Conservation (phyloP, 2,113 vertebrate genomes). For the Ailuropoda melanoleuca region DNA sequence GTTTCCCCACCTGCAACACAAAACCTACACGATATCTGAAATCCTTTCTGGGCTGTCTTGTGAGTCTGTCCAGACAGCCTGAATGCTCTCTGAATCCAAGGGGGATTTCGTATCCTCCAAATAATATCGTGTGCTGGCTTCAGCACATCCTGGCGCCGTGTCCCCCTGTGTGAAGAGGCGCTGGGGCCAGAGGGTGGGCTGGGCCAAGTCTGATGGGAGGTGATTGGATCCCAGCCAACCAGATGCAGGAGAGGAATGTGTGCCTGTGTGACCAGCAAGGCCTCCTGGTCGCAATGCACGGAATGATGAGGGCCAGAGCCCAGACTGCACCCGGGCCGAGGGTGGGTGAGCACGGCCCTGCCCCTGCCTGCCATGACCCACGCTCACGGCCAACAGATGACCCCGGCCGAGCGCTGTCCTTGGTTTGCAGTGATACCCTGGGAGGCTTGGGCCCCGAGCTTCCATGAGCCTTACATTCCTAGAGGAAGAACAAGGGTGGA, state of each 20-base stretch:
- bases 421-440: neutral
- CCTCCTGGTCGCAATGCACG: accelerated
- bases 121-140: neutral
- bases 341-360: neutral
- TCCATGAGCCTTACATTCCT: neutral
- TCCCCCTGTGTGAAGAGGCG: neutral
- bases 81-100: neutral
- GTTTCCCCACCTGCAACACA: neutral
- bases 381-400: accelerated
- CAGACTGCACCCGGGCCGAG: neutral
- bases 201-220: neutral
- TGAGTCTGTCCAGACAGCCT: neutral
- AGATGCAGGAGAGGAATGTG: slow-evolving; percentile 43
- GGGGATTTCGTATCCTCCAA: neutral
- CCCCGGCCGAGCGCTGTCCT: neutral
- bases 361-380: accelerated
- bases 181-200: neutral
- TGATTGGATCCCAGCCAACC: slow-evolving; percentile 16
- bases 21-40: neutral
- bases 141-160: neutral
- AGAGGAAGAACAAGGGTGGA: neutral
- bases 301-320: neutral
- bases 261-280: neutral
- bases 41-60: neutral
- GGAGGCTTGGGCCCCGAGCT: neutral